Percentiles rank a stretch among this genome's conserved stretches.
Conservation (phyloP, 2,113 vertebrate species). For the Sapajus apella region DNA sequence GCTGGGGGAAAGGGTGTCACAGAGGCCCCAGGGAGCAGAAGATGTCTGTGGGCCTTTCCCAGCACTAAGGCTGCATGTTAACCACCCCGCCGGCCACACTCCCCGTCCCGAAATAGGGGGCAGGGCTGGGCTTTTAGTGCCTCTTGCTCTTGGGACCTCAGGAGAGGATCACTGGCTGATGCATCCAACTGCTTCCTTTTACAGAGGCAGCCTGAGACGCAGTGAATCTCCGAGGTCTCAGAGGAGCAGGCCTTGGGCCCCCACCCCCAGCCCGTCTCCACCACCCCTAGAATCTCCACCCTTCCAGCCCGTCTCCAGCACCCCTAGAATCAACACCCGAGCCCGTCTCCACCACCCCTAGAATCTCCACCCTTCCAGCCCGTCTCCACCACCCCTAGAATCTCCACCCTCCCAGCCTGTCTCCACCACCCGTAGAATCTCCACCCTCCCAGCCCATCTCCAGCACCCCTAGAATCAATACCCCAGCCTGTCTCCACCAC, state of each 20-base stretch:
- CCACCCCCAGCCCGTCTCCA: not conserved
- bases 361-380: rapidly evolving
- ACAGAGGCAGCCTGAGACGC: not conserved
- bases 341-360: no score
- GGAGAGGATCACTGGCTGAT: not conserved
- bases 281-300: no score
- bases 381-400: no score
- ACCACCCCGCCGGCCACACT: not conserved
- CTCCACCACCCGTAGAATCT: no score
- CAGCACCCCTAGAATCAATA: no score
- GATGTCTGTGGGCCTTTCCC: not conserved
- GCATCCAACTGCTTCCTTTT: not conserved
- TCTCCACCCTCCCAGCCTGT: no score
- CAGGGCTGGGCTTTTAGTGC: not conserved
- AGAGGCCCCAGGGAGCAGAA: not conserved
- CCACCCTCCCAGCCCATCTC: rapidly evolving
- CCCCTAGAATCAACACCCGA: no score
- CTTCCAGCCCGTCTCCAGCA: no score
- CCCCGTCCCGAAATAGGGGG: not conserved
- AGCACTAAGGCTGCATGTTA: not conserved
- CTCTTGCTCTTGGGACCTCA: not conserved
- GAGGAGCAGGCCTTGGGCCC: not conserved
- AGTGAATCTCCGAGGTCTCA: not conserved
- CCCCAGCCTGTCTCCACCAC: rapidly evolving
- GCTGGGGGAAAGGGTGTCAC: not conserved